Percentiles rank a stretch among this genome's conserved stretches.
These are phyloP conservation scores for Ctenopoma kingsleyae DNA, from an alignment of 2,797 vertebrate species.

Conservation along the genomic window DNA sequence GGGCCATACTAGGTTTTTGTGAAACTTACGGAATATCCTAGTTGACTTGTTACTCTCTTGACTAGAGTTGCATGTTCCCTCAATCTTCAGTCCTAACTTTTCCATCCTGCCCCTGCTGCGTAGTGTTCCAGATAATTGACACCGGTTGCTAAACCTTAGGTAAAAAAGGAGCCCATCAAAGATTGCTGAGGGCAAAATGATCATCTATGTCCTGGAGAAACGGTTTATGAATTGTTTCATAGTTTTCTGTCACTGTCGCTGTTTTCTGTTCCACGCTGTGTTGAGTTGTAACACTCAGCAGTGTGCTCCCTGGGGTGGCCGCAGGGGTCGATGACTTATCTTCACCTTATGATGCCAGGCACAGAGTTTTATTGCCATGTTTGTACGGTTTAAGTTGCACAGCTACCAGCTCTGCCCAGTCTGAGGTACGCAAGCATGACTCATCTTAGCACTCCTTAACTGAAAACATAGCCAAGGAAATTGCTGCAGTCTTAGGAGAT, in stretches of 20 bases:
- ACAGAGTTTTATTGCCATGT: conserved; percentile 36
- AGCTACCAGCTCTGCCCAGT: conserved; percentile 32
- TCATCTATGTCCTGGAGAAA: conserved; percentile 31
- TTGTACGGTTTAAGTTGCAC: conserved; percentile 33
- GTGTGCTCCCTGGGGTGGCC: not conserved
- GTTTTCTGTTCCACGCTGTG: not conserved
- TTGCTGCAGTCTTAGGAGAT: conserved; percentile 25
- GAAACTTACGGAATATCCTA: not conserved
- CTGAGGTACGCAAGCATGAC: conserved; percentile 60
- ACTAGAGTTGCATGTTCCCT: not conserved
- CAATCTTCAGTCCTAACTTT: not conserved
- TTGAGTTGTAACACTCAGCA: conserved; percentile 17
- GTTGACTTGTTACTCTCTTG: conserved; percentile 1
- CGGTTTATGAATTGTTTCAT: conserved; percentile 41
- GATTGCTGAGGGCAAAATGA: conserved; percentile 24
- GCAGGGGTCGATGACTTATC: conserved; percentile 25
- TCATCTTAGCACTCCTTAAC: conserved; percentile 39
- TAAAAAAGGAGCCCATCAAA: conserved; percentile 29
- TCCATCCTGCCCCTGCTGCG: conserved; percentile 12
- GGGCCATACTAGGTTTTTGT: conserved; percentile 3
- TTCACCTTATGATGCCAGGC: conserved; percentile 26
- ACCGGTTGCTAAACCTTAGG: conserved; percentile 26
- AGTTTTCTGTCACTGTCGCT: conserved; percentile 16
- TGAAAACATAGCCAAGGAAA: conserved; percentile 35
- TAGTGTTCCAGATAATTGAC: conserved; percentile 59